Base-by-base conservation (phyloP, 2,797 vertebrate species). In the Parambassis ranga region DNA sequence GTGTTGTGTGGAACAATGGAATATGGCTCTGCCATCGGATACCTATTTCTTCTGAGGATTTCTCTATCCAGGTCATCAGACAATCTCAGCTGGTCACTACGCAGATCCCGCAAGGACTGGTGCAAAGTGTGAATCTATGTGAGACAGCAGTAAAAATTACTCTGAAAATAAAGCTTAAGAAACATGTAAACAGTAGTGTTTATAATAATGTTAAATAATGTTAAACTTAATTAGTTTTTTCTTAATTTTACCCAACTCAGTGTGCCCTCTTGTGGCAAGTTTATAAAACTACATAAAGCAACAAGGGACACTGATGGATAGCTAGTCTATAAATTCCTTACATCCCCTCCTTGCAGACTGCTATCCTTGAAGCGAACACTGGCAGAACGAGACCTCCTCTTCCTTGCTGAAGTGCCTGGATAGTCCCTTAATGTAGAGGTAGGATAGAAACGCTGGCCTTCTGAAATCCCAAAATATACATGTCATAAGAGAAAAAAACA, bases 21-120 rank as follows among this genome's bases (percentile, higher is more conserved):
- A 43, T 43, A 28, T 19, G 46, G 23, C 41, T 2, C 2, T 24
- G 15, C 1, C 20, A 15, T 28, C 19, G 44, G 11, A 36, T 93
- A 98, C 97, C 95, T 89, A 79, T 95, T 95, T 83, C 96, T 95
- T 77, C 89, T 90, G 65, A 92, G 84, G 75, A 98, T 88, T 68
- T 98, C 96, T 57, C 87, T 90, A 75, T 92, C 93, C 81, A 98
- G 86, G 67, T 98, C 95, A 8, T 93, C 90, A 70, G 92, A 93
- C 3, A 98, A 82, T 23, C 95, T 94, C 72, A 93, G 62, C 75
- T 98, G 97, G 71, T 95, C 94, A 71, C 89, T 93, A 32, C 78
- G 91, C 65, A 98, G 90, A 71, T 98, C 96, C 73, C 95, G 90
- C 66, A 98, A 75, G 20, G 95, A 95, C 67, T 95, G 95, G 75